Percentiles rank a stretch among this genome's conserved stretches.
Conservation (phyloP, 2,797 vertebrate genomes). For the Myripristis murdjan region DNA sequence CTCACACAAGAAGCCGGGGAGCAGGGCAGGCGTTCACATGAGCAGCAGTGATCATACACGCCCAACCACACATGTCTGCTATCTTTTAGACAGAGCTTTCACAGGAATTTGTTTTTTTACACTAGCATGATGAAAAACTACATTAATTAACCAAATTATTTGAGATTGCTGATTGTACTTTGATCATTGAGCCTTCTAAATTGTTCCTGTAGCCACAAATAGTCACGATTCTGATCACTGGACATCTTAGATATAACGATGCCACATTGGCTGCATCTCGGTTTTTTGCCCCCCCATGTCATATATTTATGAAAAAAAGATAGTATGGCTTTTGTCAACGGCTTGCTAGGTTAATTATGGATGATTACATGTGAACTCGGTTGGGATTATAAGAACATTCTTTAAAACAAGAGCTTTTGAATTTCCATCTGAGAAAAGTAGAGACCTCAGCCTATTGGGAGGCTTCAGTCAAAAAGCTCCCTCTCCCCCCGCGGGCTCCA, state of each 20-base stretch:
- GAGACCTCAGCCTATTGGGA: conserved; percentile 73
- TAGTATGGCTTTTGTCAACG: conserved; percentile 58
- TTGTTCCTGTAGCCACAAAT: conserved; percentile 47
- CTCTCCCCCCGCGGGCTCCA: conserved; percentile 73
- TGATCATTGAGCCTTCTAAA: conserved; percentile 62
- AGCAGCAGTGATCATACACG: conserved; percentile 50
- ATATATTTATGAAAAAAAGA: conserved; percentile 62
- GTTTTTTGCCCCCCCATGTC: conserved; percentile 24
- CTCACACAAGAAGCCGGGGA: conserved; percentile 31
- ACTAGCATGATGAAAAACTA: conserved; percentile 25
- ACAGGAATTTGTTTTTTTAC: conserved; percentile 41
- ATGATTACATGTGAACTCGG: conserved; percentile 47
- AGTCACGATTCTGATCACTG: conserved; percentile 52
- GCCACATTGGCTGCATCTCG: conserved; percentile 1
- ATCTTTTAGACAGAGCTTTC: conserved; percentile 31
- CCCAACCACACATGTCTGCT: conserved; percentile 41
- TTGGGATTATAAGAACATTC: conserved; percentile 69
- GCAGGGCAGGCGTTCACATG: conserved; percentile 48
- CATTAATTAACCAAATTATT: no score
- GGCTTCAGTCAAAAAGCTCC: conserved; percentile 73
- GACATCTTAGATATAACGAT: conserved; percentile 34
- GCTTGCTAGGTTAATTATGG: conserved; percentile 71
- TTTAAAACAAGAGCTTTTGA: conserved; percentile 78
- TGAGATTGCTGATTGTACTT: no score
- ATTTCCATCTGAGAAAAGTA: conserved; percentile 76